Conservation (phyloP, 2,888 invertebrate species). For the Watsonalla cultraria region DNA sequence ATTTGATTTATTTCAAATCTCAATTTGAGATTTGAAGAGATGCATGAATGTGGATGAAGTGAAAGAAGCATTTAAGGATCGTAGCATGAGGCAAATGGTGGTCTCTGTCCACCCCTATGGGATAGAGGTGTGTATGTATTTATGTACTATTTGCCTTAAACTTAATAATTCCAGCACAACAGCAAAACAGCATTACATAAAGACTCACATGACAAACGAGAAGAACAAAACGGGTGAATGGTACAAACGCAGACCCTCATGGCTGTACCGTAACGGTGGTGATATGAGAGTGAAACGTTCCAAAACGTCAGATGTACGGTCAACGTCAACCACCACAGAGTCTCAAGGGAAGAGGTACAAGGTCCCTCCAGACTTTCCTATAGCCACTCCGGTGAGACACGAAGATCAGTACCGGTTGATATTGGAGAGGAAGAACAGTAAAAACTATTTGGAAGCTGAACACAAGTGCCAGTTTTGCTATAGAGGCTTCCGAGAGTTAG, state of each 20-base stretch:
- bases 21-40: no score
- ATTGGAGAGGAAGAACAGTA: slow-evolving; percentile 39
- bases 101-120: no score
- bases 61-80: no score
- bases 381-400: slow-evolving; percentile 48
- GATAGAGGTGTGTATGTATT: no score
- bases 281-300: slow-evolving; percentile 13
- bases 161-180: slow-evolving; percentile 34
- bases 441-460: slow-evolving; percentile 56
- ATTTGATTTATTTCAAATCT: no score
- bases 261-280: slow-evolving; percentile 40
- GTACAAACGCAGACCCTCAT: slow-evolving; percentile 41
- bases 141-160: no score
- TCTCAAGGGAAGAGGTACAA: slow-evolving; percentile 32
- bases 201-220: slow-evolving; percentile 48
- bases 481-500: slow-evolving; percentile 49
- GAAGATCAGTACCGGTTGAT: slow-evolving; percentile 58
- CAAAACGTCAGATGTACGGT: no score
- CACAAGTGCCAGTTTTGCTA: slow-evolving; percentile 58
- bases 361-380: slow-evolving; percentile 49
- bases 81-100: no score
- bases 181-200: slow-evolving; percentile 62
- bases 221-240: slow-evolving; percentile 37
- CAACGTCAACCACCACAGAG: slow-evolving; percentile 17
- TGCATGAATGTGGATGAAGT: no score